Evolutionary conservation across 1,140 invertebrate genomes (phyloP).

Genomic region (Papilio dardanus): DNA sequence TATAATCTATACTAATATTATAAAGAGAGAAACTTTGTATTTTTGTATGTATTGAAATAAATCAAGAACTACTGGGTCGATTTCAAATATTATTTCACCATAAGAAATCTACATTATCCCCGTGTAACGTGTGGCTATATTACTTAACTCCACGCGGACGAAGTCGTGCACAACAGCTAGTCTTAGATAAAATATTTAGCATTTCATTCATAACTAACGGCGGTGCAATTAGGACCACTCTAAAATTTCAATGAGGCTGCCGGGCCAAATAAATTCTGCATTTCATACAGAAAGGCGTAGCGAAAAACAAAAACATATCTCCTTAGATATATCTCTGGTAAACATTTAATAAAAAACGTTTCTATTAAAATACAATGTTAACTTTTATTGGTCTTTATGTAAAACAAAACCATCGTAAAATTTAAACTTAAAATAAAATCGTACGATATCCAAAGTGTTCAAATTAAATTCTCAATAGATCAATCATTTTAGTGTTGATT

Average conservation of each 20-base stretch:
- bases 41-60: no score
- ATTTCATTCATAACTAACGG: neutral
- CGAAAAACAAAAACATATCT: neutral
- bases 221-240: slow-evolving; percentile 9
- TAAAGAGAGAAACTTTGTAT: no score
- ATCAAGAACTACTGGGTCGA: no score
- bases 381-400: neutral
- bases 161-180: no score
- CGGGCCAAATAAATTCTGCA: neutral
- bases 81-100: no score
- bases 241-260: slow-evolving; percentile 4
- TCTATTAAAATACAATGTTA: neutral
- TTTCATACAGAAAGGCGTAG: neutral
- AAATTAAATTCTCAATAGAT: neutral
- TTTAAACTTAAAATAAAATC: neutral
- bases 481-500: neutral
- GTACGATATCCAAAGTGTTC: neutral
- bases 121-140: no score
- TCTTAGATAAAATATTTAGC: neutral
- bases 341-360: neutral
- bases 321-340: neutral
- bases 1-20: neutral
- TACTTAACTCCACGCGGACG: no score
- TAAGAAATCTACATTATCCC: no score
- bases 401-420: neutral